Percentiles rank a stretch among this genome's conserved stretches.
Conservation (phyloP, 1,140 invertebrate species). For the Seison nebaliae region DNA sequence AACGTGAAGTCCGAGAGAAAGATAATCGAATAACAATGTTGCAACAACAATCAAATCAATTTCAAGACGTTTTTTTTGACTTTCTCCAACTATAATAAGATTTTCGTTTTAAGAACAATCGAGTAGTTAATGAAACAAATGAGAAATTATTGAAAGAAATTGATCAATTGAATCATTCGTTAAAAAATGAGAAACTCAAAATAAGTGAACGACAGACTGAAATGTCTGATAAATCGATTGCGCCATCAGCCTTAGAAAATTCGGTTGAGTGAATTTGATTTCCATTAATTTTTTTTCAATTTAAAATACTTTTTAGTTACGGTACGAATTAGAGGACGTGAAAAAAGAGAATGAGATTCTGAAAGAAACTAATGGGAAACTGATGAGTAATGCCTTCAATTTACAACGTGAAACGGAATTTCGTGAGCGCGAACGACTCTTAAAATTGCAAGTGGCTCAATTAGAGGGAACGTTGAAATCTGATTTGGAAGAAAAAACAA, state of each 20-base stretch:
- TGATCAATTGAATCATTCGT: constrained; percentile 22
- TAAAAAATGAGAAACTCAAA: constrained; percentile 22
- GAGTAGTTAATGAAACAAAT: constrained; percentile 22
- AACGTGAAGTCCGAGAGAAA: constrained; percentile 30
- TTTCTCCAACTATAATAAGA: constrained; percentile 1
- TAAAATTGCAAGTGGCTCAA: constrained; percentile 30
- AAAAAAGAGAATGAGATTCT: constrained; percentile 27
- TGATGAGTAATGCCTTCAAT: constrained; percentile 29
- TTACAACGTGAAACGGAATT: constrained; percentile 28
- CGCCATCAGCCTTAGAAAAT: constrained; percentile 7
- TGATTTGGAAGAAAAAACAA: constrained; percentile 28
- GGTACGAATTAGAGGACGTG: constrained; percentile 23
- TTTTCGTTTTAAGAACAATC: constrained; percentile 20
- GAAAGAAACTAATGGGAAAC: constrained; percentile 30
- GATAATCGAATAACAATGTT: constrained; percentile 21
- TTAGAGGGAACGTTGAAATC: constrained; percentile 29
- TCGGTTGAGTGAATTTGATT: constrained; percentile 18
- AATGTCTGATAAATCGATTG: neutral
- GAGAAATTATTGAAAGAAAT: constrained; percentile 26
- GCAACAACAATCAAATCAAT: constrained; percentile 23
- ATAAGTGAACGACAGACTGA: constrained; percentile 5
- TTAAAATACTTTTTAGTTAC: constrained; percentile 18
- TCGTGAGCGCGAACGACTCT: constrained; percentile 24
- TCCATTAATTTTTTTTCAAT: neutral
- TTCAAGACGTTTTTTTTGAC: neutral